phyloP scores from a whole-genome alignment of 2,113 vertebrate genomes.

The Suricata suricatta region DNA sequence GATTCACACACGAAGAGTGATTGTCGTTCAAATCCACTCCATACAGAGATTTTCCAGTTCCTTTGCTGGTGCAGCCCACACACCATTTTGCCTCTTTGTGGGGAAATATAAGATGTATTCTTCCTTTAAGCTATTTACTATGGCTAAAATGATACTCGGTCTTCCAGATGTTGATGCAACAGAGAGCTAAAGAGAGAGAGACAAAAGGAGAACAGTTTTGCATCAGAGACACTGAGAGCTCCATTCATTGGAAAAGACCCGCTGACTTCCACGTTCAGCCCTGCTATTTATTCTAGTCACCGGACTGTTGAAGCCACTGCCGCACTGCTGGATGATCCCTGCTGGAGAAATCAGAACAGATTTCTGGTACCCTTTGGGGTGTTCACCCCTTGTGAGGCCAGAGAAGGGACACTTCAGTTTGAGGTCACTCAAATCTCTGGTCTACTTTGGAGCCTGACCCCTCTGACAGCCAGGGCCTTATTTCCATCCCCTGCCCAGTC shows the following conservation, averaged over 20 bases:
- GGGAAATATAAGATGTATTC: conserved; percentile 71
- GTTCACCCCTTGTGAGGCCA: not conserved
- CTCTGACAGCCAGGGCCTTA: not conserved
- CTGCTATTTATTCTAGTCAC: conserved; percentile 64
- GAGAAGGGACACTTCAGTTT: conserved; percentile 42
- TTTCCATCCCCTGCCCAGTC: not conserved
- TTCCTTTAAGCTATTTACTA: conserved; percentile 73
- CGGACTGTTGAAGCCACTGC: conserved; percentile 49
- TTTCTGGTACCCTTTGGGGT: conserved; percentile 16
- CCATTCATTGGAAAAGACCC: conserved; percentile 74
- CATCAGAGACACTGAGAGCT: conserved; percentile 59
- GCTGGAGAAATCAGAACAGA: conserved; percentile 8
- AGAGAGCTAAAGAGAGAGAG: conserved; percentile 80
- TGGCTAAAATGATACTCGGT: conserved; percentile 54
- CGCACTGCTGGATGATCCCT: not conserved
- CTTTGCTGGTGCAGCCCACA: not conserved
- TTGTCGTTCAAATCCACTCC: not conserved
- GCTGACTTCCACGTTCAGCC: conserved; percentile 71
- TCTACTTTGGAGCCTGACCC: not conserved
- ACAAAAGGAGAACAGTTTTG: conserved; percentile 75
- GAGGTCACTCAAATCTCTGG: not conserved
- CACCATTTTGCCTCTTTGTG: conserved; percentile 62
- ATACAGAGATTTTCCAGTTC: conserved; percentile 63
- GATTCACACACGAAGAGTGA: not conserved
- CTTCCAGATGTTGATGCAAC: conserved; percentile 82